phyloP scores from a whole-genome alignment of 1,140 invertebrate species.

The roundworm (Caenorhabditis elegans) region DNA sequence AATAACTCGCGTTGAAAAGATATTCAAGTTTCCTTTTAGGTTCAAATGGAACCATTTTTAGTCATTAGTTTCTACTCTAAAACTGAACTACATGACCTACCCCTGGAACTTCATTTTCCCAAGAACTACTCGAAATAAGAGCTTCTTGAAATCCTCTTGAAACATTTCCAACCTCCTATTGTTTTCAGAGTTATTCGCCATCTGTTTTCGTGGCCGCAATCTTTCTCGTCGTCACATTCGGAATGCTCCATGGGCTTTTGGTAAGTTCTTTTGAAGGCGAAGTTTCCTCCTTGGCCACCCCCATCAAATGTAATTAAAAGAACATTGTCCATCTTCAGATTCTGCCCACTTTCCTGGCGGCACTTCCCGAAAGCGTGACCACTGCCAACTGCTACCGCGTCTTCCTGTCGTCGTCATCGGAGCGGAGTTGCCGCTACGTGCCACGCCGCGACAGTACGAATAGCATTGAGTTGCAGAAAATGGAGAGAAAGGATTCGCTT shows the following conservation, averaged over 20 bases:
- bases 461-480: slow-evolving; percentile 19
- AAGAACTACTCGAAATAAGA: not conserved
- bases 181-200: slow-evolving; percentile 73
- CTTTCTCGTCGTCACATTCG: slow-evolving; percentile 66
- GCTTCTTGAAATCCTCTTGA: not conserved
- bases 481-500: not conserved
- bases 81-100: no score
- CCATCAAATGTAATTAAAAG: slow-evolving; percentile 23
- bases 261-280: slow-evolving; percentile 2
- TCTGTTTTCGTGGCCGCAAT: slow-evolving; percentile 69
- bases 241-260: slow-evolving; percentile 66
- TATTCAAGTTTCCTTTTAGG: no score
- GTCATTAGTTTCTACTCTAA: no score
- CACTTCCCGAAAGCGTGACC: slow-evolving; percentile 54
- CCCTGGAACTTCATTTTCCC: no score
- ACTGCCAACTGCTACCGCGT: slow-evolving; percentile 48
- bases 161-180: not conserved
- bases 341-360: slow-evolving; percentile 67
- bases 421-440: slow-evolving; percentile 46
- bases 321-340: slow-evolving; percentile 45
- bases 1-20: no score
- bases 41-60: no score
- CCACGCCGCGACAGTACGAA: slow-evolving; percentile 19
- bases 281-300: not conserved
- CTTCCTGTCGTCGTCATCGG: slow-evolving; percentile 47